A percentile compares a stretch with the other conserved stretches of the same genome.
Evolutionary conservation across 1,140 invertebrate species (phyloP).

Genomic region (Ips nitidus): DNA sequence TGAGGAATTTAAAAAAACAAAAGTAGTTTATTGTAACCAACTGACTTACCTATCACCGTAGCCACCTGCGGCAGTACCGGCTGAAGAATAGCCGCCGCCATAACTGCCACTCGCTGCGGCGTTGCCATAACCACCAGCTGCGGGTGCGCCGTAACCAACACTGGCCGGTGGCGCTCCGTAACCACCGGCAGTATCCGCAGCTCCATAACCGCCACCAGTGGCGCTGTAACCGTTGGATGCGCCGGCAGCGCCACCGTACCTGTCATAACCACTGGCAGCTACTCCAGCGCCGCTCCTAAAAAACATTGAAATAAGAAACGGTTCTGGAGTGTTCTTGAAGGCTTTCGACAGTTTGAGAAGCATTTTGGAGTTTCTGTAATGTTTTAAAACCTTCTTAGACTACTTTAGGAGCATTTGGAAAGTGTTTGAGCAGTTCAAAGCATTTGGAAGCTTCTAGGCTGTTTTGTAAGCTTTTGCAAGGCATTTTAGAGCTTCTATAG

Average conservation of each 20-base stretch:
- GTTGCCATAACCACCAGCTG: slow-evolving; percentile 4
- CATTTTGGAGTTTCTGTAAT: too few species aligned
- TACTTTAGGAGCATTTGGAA: too few species aligned
- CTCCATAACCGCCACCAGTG: too few species aligned
- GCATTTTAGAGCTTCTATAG: too few species aligned
- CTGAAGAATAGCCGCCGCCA: slow-evolving; percentile 32
- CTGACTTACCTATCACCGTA: slow-evolving; percentile 34
- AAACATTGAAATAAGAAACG: too few species aligned
- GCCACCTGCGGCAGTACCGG: slow-evolving; percentile 19
- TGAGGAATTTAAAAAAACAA: background rate
- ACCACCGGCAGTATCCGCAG: too few species aligned
- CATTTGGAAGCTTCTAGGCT: too few species aligned
- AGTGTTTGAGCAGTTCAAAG: too few species aligned
- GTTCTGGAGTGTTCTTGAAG: too few species aligned
- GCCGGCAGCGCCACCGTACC: slow-evolving; percentile 16
- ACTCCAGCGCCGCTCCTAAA: background rate
- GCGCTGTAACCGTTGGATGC: slow-evolving; percentile 25
- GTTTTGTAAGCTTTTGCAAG: too few species aligned
- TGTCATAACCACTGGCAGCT: slow-evolving; percentile 7
- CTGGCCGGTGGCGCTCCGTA: background rate
- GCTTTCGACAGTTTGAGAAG: too few species aligned
- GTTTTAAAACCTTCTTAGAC: too few species aligned
- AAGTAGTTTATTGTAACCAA: background rate
- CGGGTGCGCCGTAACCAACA: slow-evolving; percentile 19
- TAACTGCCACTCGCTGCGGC: slow-evolving; percentile 18